Conservation (phyloP, 2,888 invertebrate species). For the Oscheius sp. region DNA sequence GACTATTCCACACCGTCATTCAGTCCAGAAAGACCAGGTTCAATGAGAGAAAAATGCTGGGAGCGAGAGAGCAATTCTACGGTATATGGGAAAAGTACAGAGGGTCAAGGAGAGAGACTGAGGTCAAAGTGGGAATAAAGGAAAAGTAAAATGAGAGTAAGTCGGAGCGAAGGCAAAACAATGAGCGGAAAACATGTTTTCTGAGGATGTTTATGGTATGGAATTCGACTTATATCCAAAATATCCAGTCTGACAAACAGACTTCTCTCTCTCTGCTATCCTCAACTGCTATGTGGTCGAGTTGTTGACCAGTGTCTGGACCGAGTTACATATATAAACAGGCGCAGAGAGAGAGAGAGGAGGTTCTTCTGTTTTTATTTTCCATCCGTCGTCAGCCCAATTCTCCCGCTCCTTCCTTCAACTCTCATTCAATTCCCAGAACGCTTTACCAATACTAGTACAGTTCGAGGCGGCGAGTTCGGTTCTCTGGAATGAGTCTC, state of each 20-base stretch:
- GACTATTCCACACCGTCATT: slow-evolving; percentile 32
- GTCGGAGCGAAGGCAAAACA: slow-evolving; percentile 20
- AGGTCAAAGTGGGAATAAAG: not conserved
- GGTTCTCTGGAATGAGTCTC: not conserved
- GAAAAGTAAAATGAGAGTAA: slow-evolving; percentile 7
- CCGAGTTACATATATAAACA: slow-evolving; percentile 37
- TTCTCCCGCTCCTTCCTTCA: not conserved
- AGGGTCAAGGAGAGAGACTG: not conserved
- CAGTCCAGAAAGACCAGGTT: slow-evolving; percentile 9
- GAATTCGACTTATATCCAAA: slow-evolving; percentile 28
- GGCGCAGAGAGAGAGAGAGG: not conserved
- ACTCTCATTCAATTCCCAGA: not conserved
- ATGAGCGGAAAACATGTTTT: slow-evolving; percentile 33
- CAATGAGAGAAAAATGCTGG: not conserved
- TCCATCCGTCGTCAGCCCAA: slow-evolving; percentile 6
- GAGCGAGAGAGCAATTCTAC: not conserved
- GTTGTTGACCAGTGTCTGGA: slow-evolving; percentile 28
- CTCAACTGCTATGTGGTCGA: slow-evolving; percentile 24
- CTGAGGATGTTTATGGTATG: slow-evolving; percentile 37
- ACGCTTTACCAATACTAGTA: not conserved
- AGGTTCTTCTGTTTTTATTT: slow-evolving; percentile 36
- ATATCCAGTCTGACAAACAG: slow-evolving; percentile 2
- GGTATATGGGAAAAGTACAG: not conserved
- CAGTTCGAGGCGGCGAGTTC: not conserved
- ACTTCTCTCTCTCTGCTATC: slow-evolving; percentile 19